Base-by-base conservation (phyloP, 2,888 invertebrate genomes). In the Homarus gammarus region DNA sequence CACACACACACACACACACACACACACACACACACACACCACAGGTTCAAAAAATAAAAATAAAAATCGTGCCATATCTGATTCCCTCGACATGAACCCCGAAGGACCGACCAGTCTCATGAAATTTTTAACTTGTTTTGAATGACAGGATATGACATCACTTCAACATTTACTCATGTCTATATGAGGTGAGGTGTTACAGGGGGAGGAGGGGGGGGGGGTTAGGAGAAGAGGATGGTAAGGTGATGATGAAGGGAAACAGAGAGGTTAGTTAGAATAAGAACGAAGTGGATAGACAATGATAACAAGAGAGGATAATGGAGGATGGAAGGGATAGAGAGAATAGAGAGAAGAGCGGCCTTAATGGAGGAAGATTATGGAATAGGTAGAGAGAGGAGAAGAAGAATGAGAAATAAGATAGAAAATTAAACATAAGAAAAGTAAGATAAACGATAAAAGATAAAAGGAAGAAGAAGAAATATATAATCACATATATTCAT, bases 1-100 rank as follows among this genome's bases (percentile, higher is more conserved):
- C 56, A 56, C 56, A 56, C 56, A 56, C 56, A 56, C 5, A 56
- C 56, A 56, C 56, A 56, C 56, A 56, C 56, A 56, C 56, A 56
- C 56, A 56, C 56, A 56, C 56, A 56, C 56, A 56, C 10, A 56
- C 51, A 56, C 51, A 56, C 15, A 56, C 10, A 15, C 22, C 2
- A 56, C 51, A 15, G 18, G 3, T 22, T 2, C 2, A 2, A 56
- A 56, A 8, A 8, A 15, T 56, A 15, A 56, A 18, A 15, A 44
- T 56, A 15, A n/a, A n/a, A n/a, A n/a, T n/a, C n/a, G n/a, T n/a
- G n/a, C n/a, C n/a, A n/a, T n/a, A n/a, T n/a, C n/a, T n/a, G n/a
- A n/a, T n/a, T n/a, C n/a, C n/a, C n/a, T n/a, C n/a, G n/a, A n/a
- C n/a, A n/a, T n/a, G n/a, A n/a, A n/a, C n/a, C n/a, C n/a, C n/a